These are phyloP conservation scores for Macrophya annulata DNA, from an alignment of 2,888 invertebrate genomes.

Conservation along the genomic window DNA sequence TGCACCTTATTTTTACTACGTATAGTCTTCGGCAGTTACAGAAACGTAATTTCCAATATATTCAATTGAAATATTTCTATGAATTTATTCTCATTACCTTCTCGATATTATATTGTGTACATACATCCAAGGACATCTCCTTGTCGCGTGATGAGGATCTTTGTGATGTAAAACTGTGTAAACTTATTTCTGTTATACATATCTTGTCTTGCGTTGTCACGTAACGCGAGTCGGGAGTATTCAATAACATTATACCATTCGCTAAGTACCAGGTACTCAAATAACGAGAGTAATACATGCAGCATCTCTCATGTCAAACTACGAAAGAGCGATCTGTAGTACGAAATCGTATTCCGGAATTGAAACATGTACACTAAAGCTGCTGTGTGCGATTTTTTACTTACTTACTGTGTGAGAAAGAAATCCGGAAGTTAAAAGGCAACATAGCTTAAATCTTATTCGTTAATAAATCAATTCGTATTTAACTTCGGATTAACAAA, in stretches of 20 bases:
- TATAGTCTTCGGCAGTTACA: not conserved
- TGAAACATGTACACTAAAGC: not conserved
- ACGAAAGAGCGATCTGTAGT: not conserved
- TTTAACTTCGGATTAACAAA: not conserved
- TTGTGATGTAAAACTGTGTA: constrained; percentile 29
- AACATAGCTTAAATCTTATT: too few relatives aligned
- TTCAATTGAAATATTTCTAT: not conserved
- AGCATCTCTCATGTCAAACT: not conserved
- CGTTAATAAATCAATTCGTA: not conserved
- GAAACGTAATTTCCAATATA: not conserved
- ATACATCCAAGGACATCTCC: not conserved
- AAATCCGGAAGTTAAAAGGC: not conserved
- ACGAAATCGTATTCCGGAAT: constrained; percentile 19
- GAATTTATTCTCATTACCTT: not conserved
- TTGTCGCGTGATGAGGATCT: not conserved
- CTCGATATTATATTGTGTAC: not conserved
- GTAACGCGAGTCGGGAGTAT: constrained; percentile 33
- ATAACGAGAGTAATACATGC: constrained; percentile 19
- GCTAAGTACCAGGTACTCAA: constrained; percentile 32
- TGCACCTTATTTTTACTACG: not conserved
- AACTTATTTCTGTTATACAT: not conserved
- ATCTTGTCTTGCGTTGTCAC: not conserved
- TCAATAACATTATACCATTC: constrained; percentile 36
- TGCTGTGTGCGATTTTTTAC: not conserved
- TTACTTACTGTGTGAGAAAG: not conserved